Conservation (phyloP, 2,113 vertebrate species). For the Hydropotes inermis region DNA sequence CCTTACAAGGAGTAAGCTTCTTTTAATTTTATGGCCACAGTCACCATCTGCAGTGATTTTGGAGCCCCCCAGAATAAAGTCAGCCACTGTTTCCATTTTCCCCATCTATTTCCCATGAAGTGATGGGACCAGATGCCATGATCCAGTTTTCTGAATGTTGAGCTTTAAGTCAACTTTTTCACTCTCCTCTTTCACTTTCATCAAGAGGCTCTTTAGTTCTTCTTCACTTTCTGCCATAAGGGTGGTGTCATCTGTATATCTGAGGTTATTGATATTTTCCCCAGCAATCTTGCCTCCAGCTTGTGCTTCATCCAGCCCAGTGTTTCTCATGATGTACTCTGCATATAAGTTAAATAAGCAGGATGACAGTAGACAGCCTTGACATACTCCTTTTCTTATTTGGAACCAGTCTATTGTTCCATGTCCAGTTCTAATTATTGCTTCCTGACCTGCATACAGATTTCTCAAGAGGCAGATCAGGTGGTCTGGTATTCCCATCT, state of each 20-base stretch:
- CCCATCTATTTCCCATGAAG: background rate
- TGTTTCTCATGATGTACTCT: background rate
- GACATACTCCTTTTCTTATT: background rate
- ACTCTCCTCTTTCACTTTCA: background rate
- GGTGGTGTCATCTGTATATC: background rate
- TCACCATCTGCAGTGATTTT: background rate
- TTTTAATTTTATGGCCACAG: background rate
- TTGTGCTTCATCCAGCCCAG: background rate
- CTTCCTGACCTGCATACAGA: background rate
- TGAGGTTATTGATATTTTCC: background rate
- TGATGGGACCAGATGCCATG: background rate
- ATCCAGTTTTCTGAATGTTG: background rate
- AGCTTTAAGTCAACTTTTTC: background rate
- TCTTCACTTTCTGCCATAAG: background rate
- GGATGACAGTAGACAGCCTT: background rate
- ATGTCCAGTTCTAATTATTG: background rate
- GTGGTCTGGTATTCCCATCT: background rate
- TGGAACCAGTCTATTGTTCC: background rate
- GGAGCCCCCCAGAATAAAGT: background rate
- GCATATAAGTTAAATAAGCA: background rate
- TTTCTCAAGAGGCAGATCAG: background rate
- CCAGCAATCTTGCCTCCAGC: background rate
- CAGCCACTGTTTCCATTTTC: background rate
- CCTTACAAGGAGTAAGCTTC: background rate
- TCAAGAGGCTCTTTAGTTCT: background rate